phyloP scores from a whole-genome alignment of 1,140 invertebrate species.

The Heliconius eleuchia region DNA sequence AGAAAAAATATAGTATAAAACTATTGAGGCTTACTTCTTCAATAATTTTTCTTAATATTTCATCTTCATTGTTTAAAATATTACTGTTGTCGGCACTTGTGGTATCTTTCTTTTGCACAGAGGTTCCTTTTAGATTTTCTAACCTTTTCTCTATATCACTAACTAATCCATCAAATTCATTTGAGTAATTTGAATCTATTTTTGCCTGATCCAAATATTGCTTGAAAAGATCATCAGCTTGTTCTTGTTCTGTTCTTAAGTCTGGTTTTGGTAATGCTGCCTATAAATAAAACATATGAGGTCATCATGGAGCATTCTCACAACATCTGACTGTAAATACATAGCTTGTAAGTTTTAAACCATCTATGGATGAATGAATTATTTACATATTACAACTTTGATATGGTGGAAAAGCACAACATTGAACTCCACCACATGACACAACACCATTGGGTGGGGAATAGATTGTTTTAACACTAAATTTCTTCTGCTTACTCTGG shows the following conservation, averaged over 20 bases:
- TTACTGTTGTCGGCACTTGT: conserved; percentile 32
- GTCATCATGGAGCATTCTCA: no score
- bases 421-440: no score
- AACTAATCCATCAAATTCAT: conserved; percentile 65
- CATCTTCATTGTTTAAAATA: conserved; percentile 60
- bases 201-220: conserved; percentile 82
- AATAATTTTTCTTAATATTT: conserved; percentile 58
- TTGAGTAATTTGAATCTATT: conserved; percentile 76
- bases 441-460: no score
- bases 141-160: conserved; percentile 77
- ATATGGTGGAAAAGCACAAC: no score
- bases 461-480: no score
- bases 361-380: no score
- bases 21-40: conserved; percentile 55
- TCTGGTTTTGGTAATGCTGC: conserved; percentile 61
- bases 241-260: conserved; percentile 83
- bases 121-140: conserved; percentile 78
- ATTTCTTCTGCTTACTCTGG: no score
- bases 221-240: conserved; percentile 83
- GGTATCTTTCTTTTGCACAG: neutral
- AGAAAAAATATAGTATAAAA: neutral
- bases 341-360: neutral
- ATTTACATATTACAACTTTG: no score
- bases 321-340: neutral
- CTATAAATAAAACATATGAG: conserved; percentile 43